A percentile compares a stretch with the other conserved stretches of the same genome.
Evolutionary conservation across 2,113 vertebrate genomes (phyloP).

Genomic region (Prolemur simus): DNA sequence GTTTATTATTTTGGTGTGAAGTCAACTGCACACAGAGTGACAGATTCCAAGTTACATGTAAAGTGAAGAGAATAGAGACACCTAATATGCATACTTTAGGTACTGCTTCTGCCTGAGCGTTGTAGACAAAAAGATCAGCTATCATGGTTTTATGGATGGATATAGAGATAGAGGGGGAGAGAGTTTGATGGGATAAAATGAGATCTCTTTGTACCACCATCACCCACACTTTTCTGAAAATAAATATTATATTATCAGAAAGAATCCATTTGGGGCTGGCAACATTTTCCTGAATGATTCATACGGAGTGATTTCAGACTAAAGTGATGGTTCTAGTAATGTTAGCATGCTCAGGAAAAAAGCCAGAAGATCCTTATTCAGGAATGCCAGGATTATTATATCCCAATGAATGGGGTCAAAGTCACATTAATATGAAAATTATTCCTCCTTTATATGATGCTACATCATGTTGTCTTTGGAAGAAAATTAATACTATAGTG

Average conservation of each 20-base stretch:
- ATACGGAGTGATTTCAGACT: neutral
- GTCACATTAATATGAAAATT: neutral
- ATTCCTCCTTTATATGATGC: neutral
- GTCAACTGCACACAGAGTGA: neutral
- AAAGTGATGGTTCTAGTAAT: neutral
- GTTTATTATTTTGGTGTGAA: neutral
- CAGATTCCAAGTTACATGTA: neutral
- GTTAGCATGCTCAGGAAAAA: neutral
- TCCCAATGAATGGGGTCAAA: neutral
- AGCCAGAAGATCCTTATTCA: neutral
- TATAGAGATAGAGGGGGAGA: neutral
- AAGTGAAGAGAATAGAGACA: neutral
- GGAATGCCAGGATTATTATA: neutral
- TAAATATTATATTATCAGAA: neutral
- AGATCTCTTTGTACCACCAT: neutral
- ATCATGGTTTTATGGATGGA: neutral
- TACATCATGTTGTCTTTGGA: neutral
- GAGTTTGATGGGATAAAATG: neutral
- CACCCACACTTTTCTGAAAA: neutral
- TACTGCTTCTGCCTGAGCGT: neutral
- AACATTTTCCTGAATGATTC: neutral
- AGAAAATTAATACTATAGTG: neutral
- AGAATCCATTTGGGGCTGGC: neutral
- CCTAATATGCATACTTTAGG: neutral
- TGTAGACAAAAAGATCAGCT: neutral